Evolutionary conservation across 2,113 vertebrate species (phyloP).

Genomic region (Drymodes brunneopygia): DNA sequence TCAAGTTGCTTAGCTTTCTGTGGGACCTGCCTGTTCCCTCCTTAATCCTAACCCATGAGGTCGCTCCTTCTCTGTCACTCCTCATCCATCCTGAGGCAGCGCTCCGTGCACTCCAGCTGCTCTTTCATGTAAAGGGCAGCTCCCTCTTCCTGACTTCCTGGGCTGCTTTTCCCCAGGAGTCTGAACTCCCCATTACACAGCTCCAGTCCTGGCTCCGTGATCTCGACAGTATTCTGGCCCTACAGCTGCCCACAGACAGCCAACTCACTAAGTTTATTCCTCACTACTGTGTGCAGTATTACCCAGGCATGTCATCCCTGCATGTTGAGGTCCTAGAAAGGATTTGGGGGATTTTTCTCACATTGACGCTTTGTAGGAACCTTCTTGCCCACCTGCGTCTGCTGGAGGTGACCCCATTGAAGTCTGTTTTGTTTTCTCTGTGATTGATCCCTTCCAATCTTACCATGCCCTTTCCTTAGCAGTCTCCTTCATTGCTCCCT

Average conservation of each 20-base stretch:
- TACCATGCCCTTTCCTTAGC: background rate
- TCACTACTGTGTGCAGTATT: background rate
- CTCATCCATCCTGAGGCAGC: background rate
- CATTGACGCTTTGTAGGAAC: background rate
- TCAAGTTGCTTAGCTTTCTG: background rate
- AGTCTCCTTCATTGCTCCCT: background rate
- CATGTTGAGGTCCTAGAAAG: background rate
- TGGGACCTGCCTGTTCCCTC: background rate
- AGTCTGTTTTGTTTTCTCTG: background rate
- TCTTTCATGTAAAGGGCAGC: background rate
- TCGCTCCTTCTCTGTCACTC: rapidly evolving
- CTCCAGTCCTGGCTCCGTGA: rapidly evolving
- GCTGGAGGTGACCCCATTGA: background rate
- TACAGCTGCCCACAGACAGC: background rate
- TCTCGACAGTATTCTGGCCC: background rate
- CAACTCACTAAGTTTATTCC: rapidly evolving
- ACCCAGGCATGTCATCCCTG: too few relatives aligned
- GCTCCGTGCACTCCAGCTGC: background rate
- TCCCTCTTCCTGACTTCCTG: background rate
- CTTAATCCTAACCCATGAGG: background rate
- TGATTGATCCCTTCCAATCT: background rate
- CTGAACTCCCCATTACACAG: background rate
- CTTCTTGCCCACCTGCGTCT: background rate
- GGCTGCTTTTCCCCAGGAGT: background rate
- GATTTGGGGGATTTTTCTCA: background rate